phyloP scores from a whole-genome alignment of 2,113 vertebrate genomes.

The Trematomus loennbergii region DNA sequence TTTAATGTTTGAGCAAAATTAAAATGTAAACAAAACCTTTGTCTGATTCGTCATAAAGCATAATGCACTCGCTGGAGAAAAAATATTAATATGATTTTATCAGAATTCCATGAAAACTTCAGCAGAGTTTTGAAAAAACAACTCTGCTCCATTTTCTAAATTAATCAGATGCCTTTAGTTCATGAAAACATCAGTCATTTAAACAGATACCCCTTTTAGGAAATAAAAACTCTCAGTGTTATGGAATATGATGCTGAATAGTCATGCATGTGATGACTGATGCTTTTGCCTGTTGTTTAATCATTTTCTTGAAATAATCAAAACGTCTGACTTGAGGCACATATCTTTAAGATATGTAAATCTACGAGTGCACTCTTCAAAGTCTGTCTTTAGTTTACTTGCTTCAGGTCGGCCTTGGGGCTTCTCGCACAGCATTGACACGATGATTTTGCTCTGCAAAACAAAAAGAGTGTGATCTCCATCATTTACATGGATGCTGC shows the following conservation, averaged over 20 bases:
- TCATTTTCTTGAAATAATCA: conserved; percentile 28
- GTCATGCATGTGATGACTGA: background rate
- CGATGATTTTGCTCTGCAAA: conserved; percentile 72
- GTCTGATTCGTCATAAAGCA: too few relatives aligned
- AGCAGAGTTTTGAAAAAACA: too few relatives aligned
- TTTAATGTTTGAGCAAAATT: too few relatives aligned
- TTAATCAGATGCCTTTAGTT: too few relatives aligned
- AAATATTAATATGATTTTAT: too few relatives aligned
- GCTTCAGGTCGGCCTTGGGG: conserved; percentile 80
- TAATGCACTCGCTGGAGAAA: too few relatives aligned
- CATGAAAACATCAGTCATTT: background rate
- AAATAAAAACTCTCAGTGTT: background rate
- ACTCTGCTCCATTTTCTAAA: too few relatives aligned
- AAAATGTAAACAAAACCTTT: too few relatives aligned
- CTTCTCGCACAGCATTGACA: conserved; percentile 65
- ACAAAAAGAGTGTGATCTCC: background rate
- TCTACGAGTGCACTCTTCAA: conserved; percentile 18
- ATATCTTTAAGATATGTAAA: background rate
- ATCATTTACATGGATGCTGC: background rate
- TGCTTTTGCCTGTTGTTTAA: background rate
- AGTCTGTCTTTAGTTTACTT: conserved; percentile 32
- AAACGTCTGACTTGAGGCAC: conserved; percentile 15
- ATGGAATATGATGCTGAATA: background rate
- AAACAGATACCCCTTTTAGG: background rate
- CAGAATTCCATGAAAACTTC: too few relatives aligned